A percentile compares a stretch with the other conserved stretches of the same genome.
Evolutionary conservation across 2,888 invertebrate genomes (phyloP).

Genomic region (Eudemis profundana): DNA sequence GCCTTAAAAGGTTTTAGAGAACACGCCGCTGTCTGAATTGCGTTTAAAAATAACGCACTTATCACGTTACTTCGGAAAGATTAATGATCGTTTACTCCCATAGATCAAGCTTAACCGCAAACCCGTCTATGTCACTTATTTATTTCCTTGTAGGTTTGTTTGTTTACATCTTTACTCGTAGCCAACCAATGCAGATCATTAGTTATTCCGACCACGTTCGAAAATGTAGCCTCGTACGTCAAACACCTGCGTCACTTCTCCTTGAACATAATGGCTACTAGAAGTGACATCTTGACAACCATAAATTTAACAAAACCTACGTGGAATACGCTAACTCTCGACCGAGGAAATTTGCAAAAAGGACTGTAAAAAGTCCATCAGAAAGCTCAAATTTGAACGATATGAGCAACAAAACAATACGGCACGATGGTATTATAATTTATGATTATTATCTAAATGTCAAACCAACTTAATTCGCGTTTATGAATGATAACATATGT

Average conservation of each 20-base stretch:
- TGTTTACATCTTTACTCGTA: constrained; percentile 53
- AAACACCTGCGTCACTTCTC: constrained; percentile 52
- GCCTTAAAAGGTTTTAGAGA: not conserved
- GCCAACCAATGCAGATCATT: constrained; percentile 53
- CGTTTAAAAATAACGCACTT: constrained; percentile 11
- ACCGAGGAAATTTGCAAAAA: not conserved
- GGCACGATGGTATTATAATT: not conserved
- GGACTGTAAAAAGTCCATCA: not conserved
- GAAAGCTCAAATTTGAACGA: not conserved
- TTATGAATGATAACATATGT: not conserved
- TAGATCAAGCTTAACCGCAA: constrained; percentile 15
- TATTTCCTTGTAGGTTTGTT: constrained; percentile 35
- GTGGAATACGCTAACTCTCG: not conserved
- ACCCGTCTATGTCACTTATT: constrained; percentile 6
- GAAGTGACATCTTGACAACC: constrained; percentile 26
- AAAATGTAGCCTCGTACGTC: constrained; percentile 59
- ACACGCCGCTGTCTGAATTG: not conserved
- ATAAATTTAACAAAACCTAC: not conserved
- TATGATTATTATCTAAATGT: constrained; percentile 19
- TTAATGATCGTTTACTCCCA: constrained; percentile 2
- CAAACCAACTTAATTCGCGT: constrained; percentile 2
- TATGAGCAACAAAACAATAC: not conserved
- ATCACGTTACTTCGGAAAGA: constrained; percentile 11
- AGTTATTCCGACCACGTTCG: constrained; percentile 61
- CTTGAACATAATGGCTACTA: constrained; percentile 19